These are phyloP conservation scores for Halcyon leucocephala DNA, from an alignment of 2,797 vertebrate genomes.

Conservation along the genomic window DNA sequence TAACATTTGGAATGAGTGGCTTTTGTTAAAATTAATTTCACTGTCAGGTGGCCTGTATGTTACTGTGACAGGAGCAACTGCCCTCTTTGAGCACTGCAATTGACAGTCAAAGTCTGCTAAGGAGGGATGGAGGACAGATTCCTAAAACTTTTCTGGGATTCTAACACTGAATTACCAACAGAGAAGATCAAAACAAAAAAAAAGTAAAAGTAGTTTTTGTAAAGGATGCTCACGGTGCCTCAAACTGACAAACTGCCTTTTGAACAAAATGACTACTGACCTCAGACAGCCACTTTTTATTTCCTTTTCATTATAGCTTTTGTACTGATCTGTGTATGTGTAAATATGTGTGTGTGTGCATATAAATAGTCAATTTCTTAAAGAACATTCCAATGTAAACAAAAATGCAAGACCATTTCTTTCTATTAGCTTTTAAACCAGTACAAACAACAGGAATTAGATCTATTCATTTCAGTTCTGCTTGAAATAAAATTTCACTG, in stretches of 20 bases:
- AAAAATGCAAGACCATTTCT: background rate
- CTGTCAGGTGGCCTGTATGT: background rate
- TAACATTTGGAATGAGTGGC: background rate
- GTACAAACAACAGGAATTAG: background rate
- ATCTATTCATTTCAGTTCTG: background rate
- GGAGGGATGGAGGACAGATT: background rate
- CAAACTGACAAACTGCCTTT: conserved; percentile 25
- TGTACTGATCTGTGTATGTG: background rate
- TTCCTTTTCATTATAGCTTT: background rate
- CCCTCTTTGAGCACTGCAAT: conserved; percentile 13
- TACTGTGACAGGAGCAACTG: conserved; percentile 33
- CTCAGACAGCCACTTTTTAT: background rate
- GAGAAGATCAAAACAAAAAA: conserved; percentile 32
- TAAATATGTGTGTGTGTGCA: background rate
- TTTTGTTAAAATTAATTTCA: background rate
- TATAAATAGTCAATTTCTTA: background rate
- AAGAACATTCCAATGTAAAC: background rate
- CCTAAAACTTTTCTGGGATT: conserved; percentile 32
- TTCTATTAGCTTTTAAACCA: background rate
- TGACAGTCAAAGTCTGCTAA: conserved; percentile 43
- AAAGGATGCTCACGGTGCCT: background rate
- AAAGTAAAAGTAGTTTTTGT: background rate
- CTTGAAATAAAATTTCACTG: background rate
- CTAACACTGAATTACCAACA: background rate
- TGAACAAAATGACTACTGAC: conserved; percentile 28